A percentile compares a stretch with the other conserved stretches of the same genome.
phyloP scores from a whole-genome alignment of 2,113 vertebrate species.

The Odocoileus hemionus region DNA sequence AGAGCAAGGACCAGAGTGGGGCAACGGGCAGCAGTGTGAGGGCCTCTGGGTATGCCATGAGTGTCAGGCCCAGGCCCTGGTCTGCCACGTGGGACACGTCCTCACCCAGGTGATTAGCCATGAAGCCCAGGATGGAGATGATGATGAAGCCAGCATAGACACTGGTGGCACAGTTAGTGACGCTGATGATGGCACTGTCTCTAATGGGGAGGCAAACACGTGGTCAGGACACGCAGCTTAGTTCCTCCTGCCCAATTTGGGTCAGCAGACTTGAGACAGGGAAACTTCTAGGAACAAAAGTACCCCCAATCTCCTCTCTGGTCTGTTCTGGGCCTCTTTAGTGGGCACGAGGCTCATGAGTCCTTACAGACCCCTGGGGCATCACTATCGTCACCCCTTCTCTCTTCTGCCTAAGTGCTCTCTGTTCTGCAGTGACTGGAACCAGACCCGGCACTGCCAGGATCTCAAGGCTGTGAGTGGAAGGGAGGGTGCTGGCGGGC shows the following conservation, averaged over 20 bases:
- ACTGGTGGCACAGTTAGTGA: constrained; percentile 98
- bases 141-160: constrained; percentile 97
- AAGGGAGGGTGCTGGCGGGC: neutral
- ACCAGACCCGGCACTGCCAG: neutral
- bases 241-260: neutral
- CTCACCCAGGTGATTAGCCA: constrained; percentile 93
- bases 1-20: constrained; percentile 95
- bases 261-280: neutral
- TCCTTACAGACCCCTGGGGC: neutral
- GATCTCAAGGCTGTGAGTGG: neutral
- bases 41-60: constrained; percentile 96
- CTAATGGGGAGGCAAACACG: constrained; percentile 72
- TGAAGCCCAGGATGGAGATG: constrained; percentile 99
- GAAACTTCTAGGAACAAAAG: neutral
- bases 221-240: neutral
- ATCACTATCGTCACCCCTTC: neutral
- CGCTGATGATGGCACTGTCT: constrained; percentile 98
- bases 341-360: neutral
- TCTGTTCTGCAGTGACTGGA: neutral
- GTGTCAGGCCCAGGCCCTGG: constrained; percentile 94
- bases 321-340: neutral
- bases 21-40: constrained; percentile 96
- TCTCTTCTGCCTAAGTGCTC: neutral
- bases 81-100: constrained; percentile 95
- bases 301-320: neutral